Conservation (phyloP, 2,888 invertebrate genomes). For the Agrochola lota region DNA sequence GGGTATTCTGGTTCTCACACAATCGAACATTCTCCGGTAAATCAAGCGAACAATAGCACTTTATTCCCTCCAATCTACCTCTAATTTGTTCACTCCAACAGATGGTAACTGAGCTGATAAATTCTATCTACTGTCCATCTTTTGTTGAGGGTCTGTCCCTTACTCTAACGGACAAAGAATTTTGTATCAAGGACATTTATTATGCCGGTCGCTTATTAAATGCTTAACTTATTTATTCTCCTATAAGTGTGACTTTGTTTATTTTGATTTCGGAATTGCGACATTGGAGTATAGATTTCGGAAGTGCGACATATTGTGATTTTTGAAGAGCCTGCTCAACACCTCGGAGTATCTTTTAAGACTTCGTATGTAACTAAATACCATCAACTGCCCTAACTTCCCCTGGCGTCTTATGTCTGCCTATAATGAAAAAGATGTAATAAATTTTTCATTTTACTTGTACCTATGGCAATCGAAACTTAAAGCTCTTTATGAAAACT, state of each 20-base stretch:
- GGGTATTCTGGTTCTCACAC: neutral
- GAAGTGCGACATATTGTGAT: neutral
- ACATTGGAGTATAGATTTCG: too few species aligned
- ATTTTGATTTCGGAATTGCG: too few species aligned
- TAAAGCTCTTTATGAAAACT: too few species aligned
- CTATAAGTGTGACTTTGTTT: neutral
- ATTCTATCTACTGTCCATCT: slow-evolving; percentile 10
- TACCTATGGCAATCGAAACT: too few species aligned
- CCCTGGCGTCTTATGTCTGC: too few species aligned
- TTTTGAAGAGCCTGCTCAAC: neutral
- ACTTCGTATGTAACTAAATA: too few species aligned
- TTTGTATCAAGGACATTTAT: neutral
- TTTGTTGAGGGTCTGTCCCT: neutral
- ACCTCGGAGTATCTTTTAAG: neutral
- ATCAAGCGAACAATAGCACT: neutral
- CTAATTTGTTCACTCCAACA: slow-evolving; percentile 6
- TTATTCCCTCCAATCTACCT: neutral
- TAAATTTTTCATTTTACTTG: too few species aligned
- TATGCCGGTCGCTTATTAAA: neutral
- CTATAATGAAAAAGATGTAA: too few species aligned
- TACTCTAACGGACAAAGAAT: slow-evolving; percentile 8
- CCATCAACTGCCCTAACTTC: too few species aligned
- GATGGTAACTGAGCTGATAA: slow-evolving; percentile 2
- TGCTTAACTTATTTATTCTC: neutral
- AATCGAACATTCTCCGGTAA: neutral